Percentiles rank a stretch among this genome's conserved stretches.
These are phyloP conservation scores for Theristus sp. DNA, from an alignment of 2,888 invertebrate genomes.

Conservation along the genomic window DNA sequence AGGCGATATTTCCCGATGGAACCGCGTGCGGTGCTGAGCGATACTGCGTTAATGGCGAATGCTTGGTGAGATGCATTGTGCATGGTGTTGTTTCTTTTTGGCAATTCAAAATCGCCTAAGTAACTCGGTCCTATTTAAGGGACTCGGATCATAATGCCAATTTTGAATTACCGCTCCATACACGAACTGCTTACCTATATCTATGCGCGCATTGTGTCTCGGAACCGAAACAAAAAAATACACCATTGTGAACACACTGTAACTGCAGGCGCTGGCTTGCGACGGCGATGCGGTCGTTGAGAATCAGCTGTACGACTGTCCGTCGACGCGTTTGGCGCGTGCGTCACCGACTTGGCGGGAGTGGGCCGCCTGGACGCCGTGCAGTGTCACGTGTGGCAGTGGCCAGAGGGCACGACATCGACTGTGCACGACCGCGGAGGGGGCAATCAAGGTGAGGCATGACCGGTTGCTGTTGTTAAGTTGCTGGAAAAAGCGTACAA, in stretches of 20 bases:
- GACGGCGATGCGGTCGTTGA: conserved; percentile 9
- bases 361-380: conserved; percentile 12
- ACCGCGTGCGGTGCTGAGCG: conserved; percentile 19
- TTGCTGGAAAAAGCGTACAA: too few relatives aligned
- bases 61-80: conserved; percentile 8
- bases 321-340: background rate
- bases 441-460: too few relatives aligned
- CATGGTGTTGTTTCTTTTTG: background rate
- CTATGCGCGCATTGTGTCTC: too few relatives aligned
- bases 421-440: background rate
- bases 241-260: too few relatives aligned
- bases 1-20: conserved; percentile 27
- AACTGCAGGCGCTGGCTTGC: background rate
- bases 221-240: background rate
- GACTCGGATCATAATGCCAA: too few relatives aligned
- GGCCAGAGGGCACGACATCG: conserved; percentile 11
- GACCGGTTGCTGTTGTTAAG: too few relatives aligned
- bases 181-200: too few relatives aligned
- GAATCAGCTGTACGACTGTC: background rate
- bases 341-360: background rate
- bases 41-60: conserved; percentile 24
- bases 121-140: too few relatives aligned
- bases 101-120: too few relatives aligned
- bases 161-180: too few relatives aligned
- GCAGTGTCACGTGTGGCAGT: conserved; percentile 20